phyloP scores from a whole-genome alignment of 1,140 invertebrate species.

The Sycobia sp. region DNA sequence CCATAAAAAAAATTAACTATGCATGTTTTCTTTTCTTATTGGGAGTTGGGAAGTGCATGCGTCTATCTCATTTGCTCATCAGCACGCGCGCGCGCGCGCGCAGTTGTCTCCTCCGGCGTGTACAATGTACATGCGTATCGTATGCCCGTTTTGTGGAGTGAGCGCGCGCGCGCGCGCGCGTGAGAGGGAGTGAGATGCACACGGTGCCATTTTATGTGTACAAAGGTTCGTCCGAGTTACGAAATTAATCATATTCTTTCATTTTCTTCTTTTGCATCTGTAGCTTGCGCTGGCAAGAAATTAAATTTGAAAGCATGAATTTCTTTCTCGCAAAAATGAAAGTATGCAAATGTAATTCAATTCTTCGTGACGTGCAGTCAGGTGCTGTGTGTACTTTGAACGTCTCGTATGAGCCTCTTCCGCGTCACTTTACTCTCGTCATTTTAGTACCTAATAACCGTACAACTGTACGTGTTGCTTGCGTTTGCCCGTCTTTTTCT shows the following conservation, averaged over 20 bases:
- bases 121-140: neutral
- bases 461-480: neutral
- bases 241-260: too few relatives aligned
- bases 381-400: neutral
- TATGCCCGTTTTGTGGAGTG: too few relatives aligned
- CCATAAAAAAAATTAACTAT: slow-evolving; percentile 11
- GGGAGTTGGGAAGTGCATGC: too few relatives aligned
- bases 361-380: neutral
- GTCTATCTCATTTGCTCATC: neutral
- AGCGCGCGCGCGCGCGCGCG: slow-evolving; percentile 28
- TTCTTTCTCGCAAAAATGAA: too few relatives aligned
- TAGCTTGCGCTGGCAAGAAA: too few relatives aligned
- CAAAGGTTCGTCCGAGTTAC: too few relatives aligned
- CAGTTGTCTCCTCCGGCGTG: neutral
- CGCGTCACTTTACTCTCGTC: slow-evolving; percentile 13
- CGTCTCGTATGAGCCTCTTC: neutral
- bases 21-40: neutral
- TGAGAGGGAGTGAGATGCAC: slow-evolving; percentile 37
- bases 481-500: neutral
- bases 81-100: neutral
- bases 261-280: too few relatives aligned
- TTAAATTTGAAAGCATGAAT: too few relatives aligned
- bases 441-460: neutral
- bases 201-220: slow-evolving; percentile 45
- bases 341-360: too few relatives aligned